phyloP scores from a whole-genome alignment of 2,113 vertebrate species.

The Xiphorhynchus elegans region DNA sequence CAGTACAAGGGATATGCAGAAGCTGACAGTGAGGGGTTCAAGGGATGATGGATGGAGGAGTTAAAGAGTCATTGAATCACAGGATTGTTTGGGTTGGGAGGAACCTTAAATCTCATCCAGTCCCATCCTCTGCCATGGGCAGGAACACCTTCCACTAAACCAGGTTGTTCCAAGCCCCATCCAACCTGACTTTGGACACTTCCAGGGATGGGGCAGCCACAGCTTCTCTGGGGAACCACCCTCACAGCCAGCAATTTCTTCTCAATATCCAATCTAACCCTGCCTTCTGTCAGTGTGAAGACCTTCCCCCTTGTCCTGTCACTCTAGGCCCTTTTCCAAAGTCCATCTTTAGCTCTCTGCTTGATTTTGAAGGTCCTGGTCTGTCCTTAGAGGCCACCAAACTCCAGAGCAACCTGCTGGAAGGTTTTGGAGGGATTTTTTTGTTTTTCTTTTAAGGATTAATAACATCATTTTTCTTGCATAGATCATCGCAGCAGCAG shows the following conservation, averaged over 20 bases:
- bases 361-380: neutral
- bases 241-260: neutral
- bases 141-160: neutral
- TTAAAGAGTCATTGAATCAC: neutral
- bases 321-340: neutral
- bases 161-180: accelerated
- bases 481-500: slow-evolving; percentile 67
- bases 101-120: neutral
- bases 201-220: neutral
- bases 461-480: slow-evolving; percentile 66
- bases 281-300: neutral
- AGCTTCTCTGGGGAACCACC: neutral
- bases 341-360: neutral
- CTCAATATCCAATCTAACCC: neutral
- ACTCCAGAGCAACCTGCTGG: neutral
- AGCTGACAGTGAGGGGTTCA: accelerated
- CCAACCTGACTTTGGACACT: neutral
- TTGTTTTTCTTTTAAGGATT: slow-evolving; percentile 36
- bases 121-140: neutral
- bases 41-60: neutral
- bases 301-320: neutral
- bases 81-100: neutral
- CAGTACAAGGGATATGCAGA: accelerated
- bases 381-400: neutral
- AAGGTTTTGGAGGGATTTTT: neutral